A percentile compares a stretch with the other conserved stretches of the same genome.
These are phyloP conservation scores for Apoda limacodes DNA, from an alignment of 2,888 invertebrate genomes.

Conservation along the genomic window DNA sequence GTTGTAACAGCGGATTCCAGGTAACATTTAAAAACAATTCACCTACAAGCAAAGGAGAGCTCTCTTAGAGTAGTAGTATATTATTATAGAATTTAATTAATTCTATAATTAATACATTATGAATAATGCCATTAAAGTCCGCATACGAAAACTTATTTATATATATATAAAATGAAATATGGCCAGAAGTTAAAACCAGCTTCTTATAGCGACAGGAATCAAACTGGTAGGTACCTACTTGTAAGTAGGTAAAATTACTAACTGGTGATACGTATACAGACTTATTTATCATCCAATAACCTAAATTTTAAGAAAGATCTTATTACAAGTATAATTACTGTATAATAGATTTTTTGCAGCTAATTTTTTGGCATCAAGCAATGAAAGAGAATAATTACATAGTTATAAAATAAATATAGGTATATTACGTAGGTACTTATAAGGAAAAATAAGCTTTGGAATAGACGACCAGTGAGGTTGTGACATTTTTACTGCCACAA, in stretches of 20 bases:
- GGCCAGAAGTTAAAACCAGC: no score
- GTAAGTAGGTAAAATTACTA: no score
- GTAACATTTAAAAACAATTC: constrained; percentile 62
- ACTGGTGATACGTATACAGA: no score
- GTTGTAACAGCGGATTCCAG: constrained; percentile 54
- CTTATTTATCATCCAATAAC: no score
- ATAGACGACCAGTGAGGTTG: constrained; percentile 55
- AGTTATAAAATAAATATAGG: no score
- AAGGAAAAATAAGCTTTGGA: constrained; percentile 59
- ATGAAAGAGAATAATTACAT: constrained; percentile 44
- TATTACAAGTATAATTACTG: constrained; percentile 50
- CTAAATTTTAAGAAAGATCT: no score
- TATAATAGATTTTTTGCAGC: constrained; percentile 52
- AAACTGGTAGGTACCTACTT: no score
- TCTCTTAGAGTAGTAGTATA: constrained; percentile 58
- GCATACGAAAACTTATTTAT: no score
- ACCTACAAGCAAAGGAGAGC: constrained; percentile 63
- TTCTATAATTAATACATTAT: constrained; percentile 43
- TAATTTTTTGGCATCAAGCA: constrained; percentile 68
- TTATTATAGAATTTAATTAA: constrained; percentile 64
- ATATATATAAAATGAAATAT: no score
- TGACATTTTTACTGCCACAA: no score
- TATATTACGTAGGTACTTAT: no score
- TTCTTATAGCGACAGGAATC: no score
- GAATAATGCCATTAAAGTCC: constrained; percentile 37